Conservation (phyloP, 1,140 invertebrate species). For the Musca domestica region DNA sequence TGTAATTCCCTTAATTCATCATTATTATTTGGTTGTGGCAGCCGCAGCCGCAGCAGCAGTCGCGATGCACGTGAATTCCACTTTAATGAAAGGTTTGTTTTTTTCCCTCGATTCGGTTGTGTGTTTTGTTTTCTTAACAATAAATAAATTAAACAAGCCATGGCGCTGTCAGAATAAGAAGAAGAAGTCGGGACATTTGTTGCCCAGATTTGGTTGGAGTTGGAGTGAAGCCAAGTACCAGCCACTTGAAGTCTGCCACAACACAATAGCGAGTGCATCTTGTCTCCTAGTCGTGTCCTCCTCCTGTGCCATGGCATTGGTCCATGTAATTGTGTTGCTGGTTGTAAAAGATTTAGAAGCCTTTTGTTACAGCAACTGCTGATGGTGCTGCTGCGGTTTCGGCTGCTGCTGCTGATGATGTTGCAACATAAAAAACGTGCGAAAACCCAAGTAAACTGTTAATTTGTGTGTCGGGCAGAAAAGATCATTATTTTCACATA, state of each 20-base stretch:
- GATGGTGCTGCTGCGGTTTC: neutral
- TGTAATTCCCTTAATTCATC: slow-evolving; percentile 12
- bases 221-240: neutral
- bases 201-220: neutral
- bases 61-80: slow-evolving; percentile 3
- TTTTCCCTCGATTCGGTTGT: too few species aligned
- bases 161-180: too few species aligned
- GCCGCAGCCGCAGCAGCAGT: neutral
- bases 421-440: slow-evolving; percentile 15
- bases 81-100: slow-evolving; percentile 14
- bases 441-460: slow-evolving; percentile 15
- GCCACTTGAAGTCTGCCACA: slow-evolving; percentile 1
- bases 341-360: neutral
- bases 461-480: neutral
- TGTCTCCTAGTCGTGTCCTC: neutral
- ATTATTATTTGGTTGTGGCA: slow-evolving; percentile 16
- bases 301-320: neutral
- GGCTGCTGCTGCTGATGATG: neutral
- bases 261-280: neutral
- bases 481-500: slow-evolving; percentile 15
- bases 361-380: neutral
- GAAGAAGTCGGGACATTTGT: neutral
- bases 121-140: neutral
- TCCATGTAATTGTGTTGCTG: neutral
- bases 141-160: slow-evolving; percentile 10